These are phyloP conservation scores for Cepphus grylle DNA, from an alignment of 2,113 vertebrate species.

Conservation along the genomic window DNA sequence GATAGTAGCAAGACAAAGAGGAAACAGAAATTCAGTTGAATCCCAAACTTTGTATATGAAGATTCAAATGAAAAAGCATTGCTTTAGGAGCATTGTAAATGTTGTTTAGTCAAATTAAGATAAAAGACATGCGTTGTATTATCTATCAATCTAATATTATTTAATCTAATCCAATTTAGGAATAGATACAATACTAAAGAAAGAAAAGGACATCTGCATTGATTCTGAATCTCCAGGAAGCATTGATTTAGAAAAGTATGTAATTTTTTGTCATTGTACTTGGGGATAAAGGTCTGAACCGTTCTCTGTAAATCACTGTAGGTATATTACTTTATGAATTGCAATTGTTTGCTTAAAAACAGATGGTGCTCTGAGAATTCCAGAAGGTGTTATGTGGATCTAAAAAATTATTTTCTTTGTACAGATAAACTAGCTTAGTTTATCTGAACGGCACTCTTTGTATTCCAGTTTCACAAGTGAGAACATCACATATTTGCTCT, in stretches of 20 bases:
- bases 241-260: background rate
- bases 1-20: background rate
- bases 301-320: background rate
- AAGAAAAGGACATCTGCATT: constrained; percentile 20
- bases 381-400: background rate
- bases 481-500: background rate
- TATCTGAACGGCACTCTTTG: background rate
- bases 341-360: constrained; percentile 29
- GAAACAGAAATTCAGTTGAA: background rate
- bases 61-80: background rate
- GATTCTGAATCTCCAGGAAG: constrained; percentile 17
- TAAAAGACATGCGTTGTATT: background rate
- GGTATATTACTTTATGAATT: background rate
- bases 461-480: background rate
- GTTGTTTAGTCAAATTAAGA: background rate
- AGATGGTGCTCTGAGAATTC: background rate
- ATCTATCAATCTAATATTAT: background rate
- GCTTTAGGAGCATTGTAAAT: background rate
- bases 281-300: constrained; percentile 1
- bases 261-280: background rate
- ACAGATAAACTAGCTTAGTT: background rate
- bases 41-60: background rate
- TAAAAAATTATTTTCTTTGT: background rate
- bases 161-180: background rate
- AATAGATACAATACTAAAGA: background rate